phyloP scores from a whole-genome alignment of 2,797 vertebrate genomes.

The Corythornis leucogaster region DNA sequence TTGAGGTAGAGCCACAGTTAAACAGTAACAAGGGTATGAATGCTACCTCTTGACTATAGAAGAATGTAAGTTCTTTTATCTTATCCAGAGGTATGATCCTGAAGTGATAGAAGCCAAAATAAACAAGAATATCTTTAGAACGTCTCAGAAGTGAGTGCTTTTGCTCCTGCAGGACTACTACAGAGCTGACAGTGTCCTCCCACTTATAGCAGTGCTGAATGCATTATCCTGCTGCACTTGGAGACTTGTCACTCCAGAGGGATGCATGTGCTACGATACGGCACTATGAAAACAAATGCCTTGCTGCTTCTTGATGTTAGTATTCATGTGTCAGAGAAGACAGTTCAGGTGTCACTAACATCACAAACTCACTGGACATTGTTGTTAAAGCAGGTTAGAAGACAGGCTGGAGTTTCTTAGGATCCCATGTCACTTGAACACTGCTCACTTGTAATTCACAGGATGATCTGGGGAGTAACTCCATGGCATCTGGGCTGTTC shows the following conservation, averaged over 20 bases:
- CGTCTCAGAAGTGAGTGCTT: background rate
- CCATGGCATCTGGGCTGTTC: accelerated
- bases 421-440: accelerated
- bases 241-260: background rate
- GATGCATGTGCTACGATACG: accelerated
- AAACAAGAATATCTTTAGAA: background rate
- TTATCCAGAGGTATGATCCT: background rate
- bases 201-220: background rate
- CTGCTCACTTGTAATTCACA: background rate
- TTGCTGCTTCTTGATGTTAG: background rate
- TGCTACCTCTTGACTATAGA: background rate
- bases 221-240: background rate
- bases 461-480: background rate
- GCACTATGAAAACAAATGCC: background rate
- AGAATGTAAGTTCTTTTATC: background rate
- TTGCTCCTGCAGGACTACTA: background rate
- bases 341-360: background rate
- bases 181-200: background rate
- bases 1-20: background rate
- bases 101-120: background rate
- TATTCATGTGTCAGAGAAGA: background rate
- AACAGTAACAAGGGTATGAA: background rate
- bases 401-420: background rate
- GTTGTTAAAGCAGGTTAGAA: background rate
- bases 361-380: background rate